Evolutionary conservation across 1,140 invertebrate genomes (phyloP).

Genomic region (Drosophila littoralis): DNA sequence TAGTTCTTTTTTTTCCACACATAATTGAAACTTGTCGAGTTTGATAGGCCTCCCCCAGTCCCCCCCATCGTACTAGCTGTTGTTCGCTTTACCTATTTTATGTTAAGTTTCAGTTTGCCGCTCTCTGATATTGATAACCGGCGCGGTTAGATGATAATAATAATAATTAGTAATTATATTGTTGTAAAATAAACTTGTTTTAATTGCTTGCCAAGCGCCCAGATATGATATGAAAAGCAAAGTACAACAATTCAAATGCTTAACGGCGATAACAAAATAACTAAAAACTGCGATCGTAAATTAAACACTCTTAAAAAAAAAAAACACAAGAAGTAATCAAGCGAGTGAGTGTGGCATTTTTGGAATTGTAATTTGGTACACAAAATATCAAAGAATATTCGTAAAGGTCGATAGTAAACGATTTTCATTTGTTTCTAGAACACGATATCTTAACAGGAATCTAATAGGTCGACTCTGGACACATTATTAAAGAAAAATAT

Average conservation of each 20-base stretch:
- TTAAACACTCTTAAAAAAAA: slow-evolving; percentile 6
- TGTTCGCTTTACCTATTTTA: slow-evolving; percentile 68
- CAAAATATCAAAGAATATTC: not conserved
- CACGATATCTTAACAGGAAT: not conserved
- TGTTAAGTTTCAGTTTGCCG: slow-evolving; percentile 78
- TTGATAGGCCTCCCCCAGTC: slow-evolving; percentile 41
- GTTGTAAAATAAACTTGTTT: slow-evolving; percentile 82
- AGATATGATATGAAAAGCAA: slow-evolving; percentile 42
- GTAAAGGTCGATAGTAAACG: not conserved
- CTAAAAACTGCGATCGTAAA: slow-evolving; percentile 13
- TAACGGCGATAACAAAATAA: slow-evolving; percentile 29
- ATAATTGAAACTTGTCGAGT: slow-evolving; percentile 80
- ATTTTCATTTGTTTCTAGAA: not conserved
- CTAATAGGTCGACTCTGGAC: not conserved
- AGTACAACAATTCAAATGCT: slow-evolving; percentile 30
- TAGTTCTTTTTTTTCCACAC: slow-evolving; percentile 53
- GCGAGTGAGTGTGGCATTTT: slow-evolving; percentile 1
- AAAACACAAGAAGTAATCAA: slow-evolving; percentile 5
- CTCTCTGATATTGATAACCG: slow-evolving; percentile 66
- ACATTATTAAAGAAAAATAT: no score
- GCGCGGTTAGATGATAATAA: slow-evolving; percentile 67
- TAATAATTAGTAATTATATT: slow-evolving; percentile 82
- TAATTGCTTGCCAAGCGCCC: slow-evolving; percentile 67
- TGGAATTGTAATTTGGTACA: not conserved
- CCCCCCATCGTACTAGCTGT: not conserved